phyloP scores from a whole-genome alignment of 2,113 vertebrate species.

The Pedetes capensis region DNA sequence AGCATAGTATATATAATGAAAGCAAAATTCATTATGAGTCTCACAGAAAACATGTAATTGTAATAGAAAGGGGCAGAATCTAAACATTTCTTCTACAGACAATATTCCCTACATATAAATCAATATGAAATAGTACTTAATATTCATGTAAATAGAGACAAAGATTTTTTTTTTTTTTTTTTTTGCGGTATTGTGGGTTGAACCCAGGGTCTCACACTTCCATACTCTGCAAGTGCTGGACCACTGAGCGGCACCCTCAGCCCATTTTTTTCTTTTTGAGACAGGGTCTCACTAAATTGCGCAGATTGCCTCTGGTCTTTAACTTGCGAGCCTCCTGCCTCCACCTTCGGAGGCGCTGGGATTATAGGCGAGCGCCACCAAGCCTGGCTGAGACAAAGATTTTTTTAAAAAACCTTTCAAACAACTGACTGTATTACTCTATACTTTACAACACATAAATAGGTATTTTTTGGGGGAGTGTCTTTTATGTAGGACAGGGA shows the following conservation, averaged over 20 bases:
- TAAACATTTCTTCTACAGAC: slow-evolving; percentile 66
- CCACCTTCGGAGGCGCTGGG: too few relatives aligned
- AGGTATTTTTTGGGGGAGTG: background rate
- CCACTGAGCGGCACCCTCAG: too few relatives aligned
- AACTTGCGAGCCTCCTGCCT: too few relatives aligned
- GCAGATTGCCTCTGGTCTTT: too few relatives aligned
- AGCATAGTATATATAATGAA: slow-evolving; percentile 41
- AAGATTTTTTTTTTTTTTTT: too few relatives aligned
- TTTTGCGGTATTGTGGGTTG: too few relatives aligned
- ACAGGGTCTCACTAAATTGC: too few relatives aligned
- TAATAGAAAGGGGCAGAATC: slow-evolving; percentile 52
- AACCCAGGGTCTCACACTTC: too few relatives aligned
- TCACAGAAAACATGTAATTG: slow-evolving; percentile 63
- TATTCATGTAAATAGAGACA: slow-evolving; percentile 61
- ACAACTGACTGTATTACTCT: slow-evolving; percentile 59
- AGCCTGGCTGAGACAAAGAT: too few relatives aligned
- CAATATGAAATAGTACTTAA: slow-evolving; percentile 68
- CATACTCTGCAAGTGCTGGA: too few relatives aligned
- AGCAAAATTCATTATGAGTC: slow-evolving; percentile 48
- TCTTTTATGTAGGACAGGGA: slow-evolving; percentile 57
- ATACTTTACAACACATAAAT: background rate
- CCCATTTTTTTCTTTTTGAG: too few relatives aligned
- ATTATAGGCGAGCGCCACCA: too few relatives aligned
- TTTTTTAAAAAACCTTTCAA: slow-evolving; percentile 50
- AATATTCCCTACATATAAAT: slow-evolving; percentile 34